A percentile compares a stretch with the other conserved stretches of the same genome.
Conservation (phyloP, 2,888 invertebrate genomes). For the Ophioninae sp. region DNA sequence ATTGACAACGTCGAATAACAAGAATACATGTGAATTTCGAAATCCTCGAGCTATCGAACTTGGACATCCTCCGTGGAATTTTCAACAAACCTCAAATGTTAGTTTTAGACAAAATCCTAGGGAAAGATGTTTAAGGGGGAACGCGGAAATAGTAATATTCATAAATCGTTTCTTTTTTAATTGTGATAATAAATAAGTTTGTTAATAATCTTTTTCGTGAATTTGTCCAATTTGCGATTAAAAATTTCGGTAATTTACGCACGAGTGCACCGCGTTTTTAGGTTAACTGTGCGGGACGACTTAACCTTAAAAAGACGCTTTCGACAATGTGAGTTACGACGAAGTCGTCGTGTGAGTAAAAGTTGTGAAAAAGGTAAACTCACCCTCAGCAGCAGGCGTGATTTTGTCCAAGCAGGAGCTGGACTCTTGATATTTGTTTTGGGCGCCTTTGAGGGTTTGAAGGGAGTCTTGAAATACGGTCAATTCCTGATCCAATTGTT, state of each 20-base stretch:
- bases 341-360: neutral
- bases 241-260: neutral
- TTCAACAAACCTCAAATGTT: too few species aligned
- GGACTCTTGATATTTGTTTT: slow-evolving; percentile 94
- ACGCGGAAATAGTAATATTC: too few species aligned
- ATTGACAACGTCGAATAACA: too few species aligned
- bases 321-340: neutral
- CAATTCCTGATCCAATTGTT: slow-evolving; percentile 95
- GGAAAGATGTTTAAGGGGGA: too few species aligned
- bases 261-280: neutral
- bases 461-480: slow-evolving; percentile 94
- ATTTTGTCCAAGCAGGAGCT: slow-evolving; percentile 92
- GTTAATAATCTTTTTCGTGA: neutral
- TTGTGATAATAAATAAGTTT: too few species aligned
- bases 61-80: too few species aligned
- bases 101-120: too few species aligned
- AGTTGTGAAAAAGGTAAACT: slow-evolving; percentile 29
- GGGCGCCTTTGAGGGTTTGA: slow-evolving; percentile 93
- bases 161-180: too few species aligned
- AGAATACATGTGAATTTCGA: too few species aligned
- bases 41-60: too few species aligned
- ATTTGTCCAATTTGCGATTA: neutral
- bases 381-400: slow-evolving; percentile 87
- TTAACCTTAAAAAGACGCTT: slow-evolving; percentile 45
- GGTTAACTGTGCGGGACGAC: slow-evolving; percentile 30